Evolutionary conservation across 1,140 invertebrate species (phyloP), one percentile per base, ranked within the genome.

Genomic region (honey bee (Apis mellifera)): DNA sequence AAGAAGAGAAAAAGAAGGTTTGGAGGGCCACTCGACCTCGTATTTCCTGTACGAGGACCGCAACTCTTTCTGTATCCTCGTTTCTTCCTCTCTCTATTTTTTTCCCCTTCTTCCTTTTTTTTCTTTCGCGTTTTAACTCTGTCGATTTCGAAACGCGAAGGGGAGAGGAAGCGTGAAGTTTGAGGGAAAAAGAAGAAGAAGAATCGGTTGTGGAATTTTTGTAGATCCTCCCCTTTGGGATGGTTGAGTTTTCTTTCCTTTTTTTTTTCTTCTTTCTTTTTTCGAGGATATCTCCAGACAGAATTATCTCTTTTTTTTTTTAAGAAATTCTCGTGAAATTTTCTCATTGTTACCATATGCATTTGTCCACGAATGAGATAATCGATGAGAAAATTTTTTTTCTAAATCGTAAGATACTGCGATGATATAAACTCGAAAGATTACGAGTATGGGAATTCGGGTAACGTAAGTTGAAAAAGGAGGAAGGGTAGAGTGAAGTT

Each of bases 21-120:
- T 82, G 23, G 26, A 82, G 79, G 11, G 73, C 42, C 62, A 82
- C 79, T 82, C 79, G 79, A 82, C 79, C n/a, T n/a, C 66, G 77
- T 83, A 65, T 83, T 83, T 82, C 76, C 69, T 26, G 55, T 48
- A 71, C 59, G 75, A 70, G 59, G 68, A 78, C 76, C 57, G 50
- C 66, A 55, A 70, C 32, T 71, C 62, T 65, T 76, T 57, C 81
- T 73, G 55, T 60, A 71, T 62, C 78, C 60, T 62, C 55, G 32
- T 54, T 50, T 15, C n/a, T 57, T 5, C 21, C 54, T 55, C 17
- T 55, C 55, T 64, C 52, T 73, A 17, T 9, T 23, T 65, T 65
- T 65, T 32, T 12, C 32, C n/a, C 11, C 32, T 19, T 26, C 52
- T 21, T 23, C 3, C 32, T 68, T 32, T 19, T 42, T 15, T 32